Conservation (phyloP, 1,140 invertebrate species). For the Helicoverpa zea region DNA sequence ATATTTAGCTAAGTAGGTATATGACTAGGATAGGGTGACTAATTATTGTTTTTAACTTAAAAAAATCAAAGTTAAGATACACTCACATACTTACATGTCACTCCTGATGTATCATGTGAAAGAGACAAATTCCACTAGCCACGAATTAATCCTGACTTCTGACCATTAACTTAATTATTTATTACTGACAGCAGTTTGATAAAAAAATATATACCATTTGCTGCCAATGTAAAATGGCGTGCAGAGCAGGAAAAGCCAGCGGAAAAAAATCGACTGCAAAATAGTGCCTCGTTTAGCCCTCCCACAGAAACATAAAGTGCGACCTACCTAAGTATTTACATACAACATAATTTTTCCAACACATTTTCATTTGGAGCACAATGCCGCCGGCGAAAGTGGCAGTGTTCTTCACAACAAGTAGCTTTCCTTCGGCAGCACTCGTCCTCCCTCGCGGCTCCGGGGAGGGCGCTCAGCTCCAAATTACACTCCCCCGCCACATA, state of each 20-base stretch:
- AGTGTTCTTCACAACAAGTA: constrained; percentile 65
- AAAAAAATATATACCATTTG: neutral
- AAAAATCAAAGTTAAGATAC: too few relatives aligned
- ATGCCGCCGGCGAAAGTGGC: constrained; percentile 68
- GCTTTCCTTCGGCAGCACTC: constrained; percentile 64
- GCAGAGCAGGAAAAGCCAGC: neutral
- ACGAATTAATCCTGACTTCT: too few relatives aligned
- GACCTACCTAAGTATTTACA: constrained; percentile 19
- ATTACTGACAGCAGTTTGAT: too few relatives aligned
- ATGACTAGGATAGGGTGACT: too few relatives aligned
- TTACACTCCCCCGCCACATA: constrained; percentile 34
- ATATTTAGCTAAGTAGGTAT: too few relatives aligned
- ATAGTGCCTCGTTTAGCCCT: neutral
- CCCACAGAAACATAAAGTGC: neutral
- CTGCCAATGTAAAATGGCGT: neutral
- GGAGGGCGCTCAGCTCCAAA: constrained; percentile 55
- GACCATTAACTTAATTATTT: too few relatives aligned
- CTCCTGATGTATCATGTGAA: too few relatives aligned
- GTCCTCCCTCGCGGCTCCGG: constrained; percentile 53
- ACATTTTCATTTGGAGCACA: constrained; percentile 50
- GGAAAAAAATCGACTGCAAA: neutral
- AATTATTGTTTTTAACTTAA: too few relatives aligned
- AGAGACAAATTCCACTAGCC: too few relatives aligned
- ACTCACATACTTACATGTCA: too few relatives aligned
- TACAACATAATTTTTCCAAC: constrained; percentile 28